phyloP scores from a whole-genome alignment of 2,888 invertebrate genomes.

The Agrotis exclamationis region DNA sequence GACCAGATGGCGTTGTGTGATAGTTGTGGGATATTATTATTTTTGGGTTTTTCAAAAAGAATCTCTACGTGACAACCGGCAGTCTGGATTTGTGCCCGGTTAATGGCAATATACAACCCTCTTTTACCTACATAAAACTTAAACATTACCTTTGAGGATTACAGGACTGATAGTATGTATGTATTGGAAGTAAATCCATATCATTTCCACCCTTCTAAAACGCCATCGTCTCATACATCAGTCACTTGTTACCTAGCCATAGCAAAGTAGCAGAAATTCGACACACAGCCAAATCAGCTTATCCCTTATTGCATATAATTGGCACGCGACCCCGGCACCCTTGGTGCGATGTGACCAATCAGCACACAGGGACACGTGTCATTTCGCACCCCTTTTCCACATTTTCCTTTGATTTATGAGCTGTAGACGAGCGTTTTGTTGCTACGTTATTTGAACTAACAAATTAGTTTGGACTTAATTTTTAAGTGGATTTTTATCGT shows the following conservation, averaged over 20 bases:
- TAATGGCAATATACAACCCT: no score
- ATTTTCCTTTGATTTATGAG: conserved; percentile 82
- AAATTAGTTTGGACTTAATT: background rate
- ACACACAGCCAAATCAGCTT: conserved; percentile 80
- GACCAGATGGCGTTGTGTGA: no score
- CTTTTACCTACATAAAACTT: no score
- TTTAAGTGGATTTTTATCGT: background rate
- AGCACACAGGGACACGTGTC: conserved; percentile 86
- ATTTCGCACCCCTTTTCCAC: conserved; percentile 87
- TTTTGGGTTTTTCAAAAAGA: no score
- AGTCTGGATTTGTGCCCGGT: no score
- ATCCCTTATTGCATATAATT: conserved; percentile 84
- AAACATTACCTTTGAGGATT: no score
- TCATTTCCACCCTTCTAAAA: background rate
- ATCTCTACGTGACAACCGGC: no score
- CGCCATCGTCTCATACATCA: conserved; percentile 24
- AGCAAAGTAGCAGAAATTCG: conserved; percentile 58
- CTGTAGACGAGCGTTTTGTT: conserved; percentile 70
- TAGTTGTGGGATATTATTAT: no score
- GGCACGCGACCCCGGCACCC: conserved; percentile 65
- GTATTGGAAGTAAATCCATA: no score
- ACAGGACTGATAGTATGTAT: no score
- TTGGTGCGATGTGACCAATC: conserved; percentile 84
- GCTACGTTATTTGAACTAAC: background rate
- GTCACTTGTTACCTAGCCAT: conserved; percentile 49